Evolutionary conservation across 2,113 vertebrate species (phyloP), one percentile per base, ranked within the genome.

Genomic region (Garra rufa): DNA sequence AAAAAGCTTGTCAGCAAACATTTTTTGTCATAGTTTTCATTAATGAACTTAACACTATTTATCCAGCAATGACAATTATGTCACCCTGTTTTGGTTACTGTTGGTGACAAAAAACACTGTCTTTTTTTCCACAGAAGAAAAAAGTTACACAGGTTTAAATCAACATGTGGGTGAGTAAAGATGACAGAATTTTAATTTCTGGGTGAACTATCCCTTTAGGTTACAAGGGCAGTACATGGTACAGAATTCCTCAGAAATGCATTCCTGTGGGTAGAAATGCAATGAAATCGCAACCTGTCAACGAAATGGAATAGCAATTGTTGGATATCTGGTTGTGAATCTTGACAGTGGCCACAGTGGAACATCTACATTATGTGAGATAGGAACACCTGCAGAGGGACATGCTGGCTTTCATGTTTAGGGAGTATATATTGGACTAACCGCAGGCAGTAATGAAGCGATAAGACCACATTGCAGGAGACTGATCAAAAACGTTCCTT

Each of bases 371-470:
- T 57, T 57, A 4, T 43, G 55, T 76, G 30, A n/a, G 28, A 77
- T 41, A 77, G 75, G 75, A 59, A 59, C 50, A 77, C 75, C 75
- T 59, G 30, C 75, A 57, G 28, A 34, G 48, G 17, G 2, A 55
- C 28, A 55, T 28, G 1, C 48, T 34, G 50, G 6, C 50, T 77
- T 77, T 57, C 50, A 77, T 59, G 57, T 44, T 61, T 61, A 79
- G 76, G 38, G 38, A 44, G 52, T n/a, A 79, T 61, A 63, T 79
- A 79, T 63, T 63, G 76, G 57, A 43, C 24, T 28, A 79, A 79
- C 76, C 9, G 43, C 24, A 67, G 78, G 43, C 24, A 44, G 43
- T 59, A 80, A 48, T 30, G 24, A 46, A 46, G 13, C 26, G 38
- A 61, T 79, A 79, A 59, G 59, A 19, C n/a, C 24, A 34, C 41